These are phyloP conservation scores for Actenoides hombroni DNA, from an alignment of 2,113 vertebrate genomes.

Conservation along the genomic window DNA sequence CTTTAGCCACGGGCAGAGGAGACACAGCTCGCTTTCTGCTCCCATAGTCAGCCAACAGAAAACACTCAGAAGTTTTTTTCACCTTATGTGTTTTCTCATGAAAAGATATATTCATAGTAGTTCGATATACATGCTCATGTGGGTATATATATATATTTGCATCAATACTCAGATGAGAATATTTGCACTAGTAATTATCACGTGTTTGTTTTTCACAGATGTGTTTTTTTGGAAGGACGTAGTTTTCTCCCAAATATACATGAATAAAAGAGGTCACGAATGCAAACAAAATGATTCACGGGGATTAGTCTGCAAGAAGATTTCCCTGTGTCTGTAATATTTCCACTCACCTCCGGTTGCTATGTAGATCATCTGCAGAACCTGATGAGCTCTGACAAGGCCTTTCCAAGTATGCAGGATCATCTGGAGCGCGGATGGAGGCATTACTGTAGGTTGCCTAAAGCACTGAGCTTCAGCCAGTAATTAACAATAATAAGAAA, in stretches of 20 bases:
- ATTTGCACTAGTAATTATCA: not conserved
- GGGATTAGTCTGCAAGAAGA: slow-evolving; percentile 31
- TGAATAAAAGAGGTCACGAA: slow-evolving; percentile 13
- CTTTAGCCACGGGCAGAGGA: not conserved
- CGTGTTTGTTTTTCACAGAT: not conserved
- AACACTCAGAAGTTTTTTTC: not conserved
- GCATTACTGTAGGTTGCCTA: not conserved
- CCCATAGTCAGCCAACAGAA: not conserved
- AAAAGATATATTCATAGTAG: not conserved
- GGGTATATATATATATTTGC: not conserved
- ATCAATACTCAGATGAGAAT: slow-evolving; percentile 9
- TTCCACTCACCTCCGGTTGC: not conserved
- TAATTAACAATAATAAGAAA: slow-evolving; percentile 43
- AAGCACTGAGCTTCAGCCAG: slow-evolving; percentile 12
- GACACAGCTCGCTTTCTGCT: not conserved
- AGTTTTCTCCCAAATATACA: not conserved
- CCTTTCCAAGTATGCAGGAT: not conserved
- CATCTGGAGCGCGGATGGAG: not conserved
- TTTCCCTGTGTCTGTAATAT: not conserved
- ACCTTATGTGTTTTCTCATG: not conserved
- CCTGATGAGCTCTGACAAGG: slow-evolving; percentile 17
- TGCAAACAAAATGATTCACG: not conserved
- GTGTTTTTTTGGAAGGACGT: not conserved
- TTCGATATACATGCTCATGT: not conserved
- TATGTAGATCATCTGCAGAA: not conserved